Evolutionary conservation across 2,888 invertebrate genomes (phyloP), one percentile per base, ranked within the genome.

Genomic region (Parascotia fuliginaria): DNA sequence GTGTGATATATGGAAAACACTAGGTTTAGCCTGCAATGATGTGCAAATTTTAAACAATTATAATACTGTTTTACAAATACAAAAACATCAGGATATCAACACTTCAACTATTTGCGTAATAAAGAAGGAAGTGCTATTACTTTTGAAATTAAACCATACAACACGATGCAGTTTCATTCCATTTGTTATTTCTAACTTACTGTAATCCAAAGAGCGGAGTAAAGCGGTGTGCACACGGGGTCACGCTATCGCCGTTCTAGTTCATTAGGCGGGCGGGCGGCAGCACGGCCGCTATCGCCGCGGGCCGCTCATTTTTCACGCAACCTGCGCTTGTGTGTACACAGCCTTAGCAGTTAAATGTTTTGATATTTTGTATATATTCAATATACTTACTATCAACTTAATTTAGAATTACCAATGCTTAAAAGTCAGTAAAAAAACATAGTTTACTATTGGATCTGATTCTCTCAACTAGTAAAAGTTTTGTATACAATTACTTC

Each of bases 231-330:
- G 77, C 81, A 81, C 79, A 79, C 77, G 72, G 65, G 82, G 80
- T 82, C 83, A 79, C 79, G 76, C 84, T 90, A 91, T 91, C 90
- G 76, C 65, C 77, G 65, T 91, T 91, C 91, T 88, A 79, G 78
- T 88, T 90, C 90, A 91, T 91, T 91, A 90, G 80, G 79, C 74
- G 66, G 75, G 80, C 81, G 77, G 67, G 6, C 13, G 42, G 49
- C 68, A 71, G 74, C 60, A 68, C 73, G 69, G 65, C 73, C 64
- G 69, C 81, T 87, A 86, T 87, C 87, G 80, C 77, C 68, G 75
- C 72, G 68, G 70, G 70, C 79, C 74, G 75, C 76, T 83, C 87
- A 89, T 88, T 89, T 90, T 89, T 90, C 89, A 88, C 77, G 70
- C 77, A 72, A 75, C 65, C 65, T 60, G 55, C 56, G 60, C 56